Evolutionary conservation across 2,888 invertebrate genomes (phyloP), one percentile per base, ranked within the genome.

Genomic region (Campoplex nolae): DNA sequence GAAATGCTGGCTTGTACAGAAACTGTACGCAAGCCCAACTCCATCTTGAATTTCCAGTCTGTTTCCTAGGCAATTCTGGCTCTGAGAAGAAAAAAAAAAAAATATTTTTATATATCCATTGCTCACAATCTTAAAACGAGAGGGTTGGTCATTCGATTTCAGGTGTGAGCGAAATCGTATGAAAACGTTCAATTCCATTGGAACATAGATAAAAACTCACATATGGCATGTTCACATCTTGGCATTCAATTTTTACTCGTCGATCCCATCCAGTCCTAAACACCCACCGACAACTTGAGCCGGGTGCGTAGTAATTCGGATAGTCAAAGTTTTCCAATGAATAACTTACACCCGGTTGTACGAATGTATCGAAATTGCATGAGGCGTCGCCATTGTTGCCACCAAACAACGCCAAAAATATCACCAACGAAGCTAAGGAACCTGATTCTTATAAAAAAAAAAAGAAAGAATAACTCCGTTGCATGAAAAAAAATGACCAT

Each of bases 351-450:
- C 56, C 95, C 0, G 92, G 65, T 18, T 70, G n/a, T 7, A 96
- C 89, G 32, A 2, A 6, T 28, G 62, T 62, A 0, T 28, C 92
- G 82, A 28, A 65, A 51, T 65, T 48, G 51, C 38, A n/a, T 2
- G 3, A 8, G 18, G 1, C 2, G 32, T 79, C 70, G 9, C 56
- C 70, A 70, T 79, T 45, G 18, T 88, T 90, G 6, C 90, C 78
- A 3, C 93, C 93, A 83, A 93, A 90, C 51, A 94, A 88, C 13
- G 93, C 90, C 79, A 93, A 91, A 42, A 93, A 85, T 38, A 93
- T n/a, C 16, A 91, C 89, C 54, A 92, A 88, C 32, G 93, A 80
- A 48, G 78, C 58, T 18, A 86, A 8, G 71, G 78, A 58, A 38
- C 71, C 88, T 88, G 76, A 38, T 82, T 68, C 90, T 89, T 91